phyloP scores from a whole-genome alignment of 2,113 vertebrate species.

The Elephas maximus region DNA sequence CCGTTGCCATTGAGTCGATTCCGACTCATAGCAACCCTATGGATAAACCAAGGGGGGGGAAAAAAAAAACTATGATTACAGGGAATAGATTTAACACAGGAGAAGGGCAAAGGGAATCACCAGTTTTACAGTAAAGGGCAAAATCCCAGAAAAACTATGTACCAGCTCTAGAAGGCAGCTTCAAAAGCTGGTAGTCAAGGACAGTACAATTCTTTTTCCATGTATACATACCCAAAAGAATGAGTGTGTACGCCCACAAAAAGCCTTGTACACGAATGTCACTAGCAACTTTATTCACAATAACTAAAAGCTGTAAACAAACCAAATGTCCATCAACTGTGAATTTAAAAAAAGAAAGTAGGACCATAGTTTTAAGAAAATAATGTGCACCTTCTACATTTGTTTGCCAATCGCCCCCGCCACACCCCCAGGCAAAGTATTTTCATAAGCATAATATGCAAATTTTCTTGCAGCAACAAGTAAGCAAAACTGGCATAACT shows the following conservation, averaged over 20 bases:
- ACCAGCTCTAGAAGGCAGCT: not conserved
- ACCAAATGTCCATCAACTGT: not conserved
- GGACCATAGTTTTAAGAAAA: no score
- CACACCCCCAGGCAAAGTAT: no score
- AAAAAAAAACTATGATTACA: not conserved
- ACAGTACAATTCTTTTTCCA: not conserved
- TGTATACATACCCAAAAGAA: not conserved
- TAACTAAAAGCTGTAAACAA: slow-evolving; percentile 10
- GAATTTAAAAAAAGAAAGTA: not conserved
- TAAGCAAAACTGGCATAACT: no score
- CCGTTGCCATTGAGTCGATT: no score
- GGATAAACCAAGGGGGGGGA: no score
- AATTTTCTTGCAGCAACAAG: no score
- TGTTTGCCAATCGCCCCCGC: no score
- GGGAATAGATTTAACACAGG: not conserved
- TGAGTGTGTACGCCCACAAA: not conserved
- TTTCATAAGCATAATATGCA: no score
- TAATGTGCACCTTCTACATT: no score
- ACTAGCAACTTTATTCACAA: slow-evolving; percentile 27
- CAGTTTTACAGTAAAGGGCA: not conserved
- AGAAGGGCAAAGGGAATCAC: not conserved
- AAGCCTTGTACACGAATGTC: not conserved
- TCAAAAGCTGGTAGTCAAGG: not conserved
- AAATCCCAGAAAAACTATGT: slow-evolving; percentile 34
- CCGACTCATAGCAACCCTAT: no score